Evolutionary conservation across 2,113 vertebrate species (phyloP).

Genomic region (Bubalus kerabau): DNA sequence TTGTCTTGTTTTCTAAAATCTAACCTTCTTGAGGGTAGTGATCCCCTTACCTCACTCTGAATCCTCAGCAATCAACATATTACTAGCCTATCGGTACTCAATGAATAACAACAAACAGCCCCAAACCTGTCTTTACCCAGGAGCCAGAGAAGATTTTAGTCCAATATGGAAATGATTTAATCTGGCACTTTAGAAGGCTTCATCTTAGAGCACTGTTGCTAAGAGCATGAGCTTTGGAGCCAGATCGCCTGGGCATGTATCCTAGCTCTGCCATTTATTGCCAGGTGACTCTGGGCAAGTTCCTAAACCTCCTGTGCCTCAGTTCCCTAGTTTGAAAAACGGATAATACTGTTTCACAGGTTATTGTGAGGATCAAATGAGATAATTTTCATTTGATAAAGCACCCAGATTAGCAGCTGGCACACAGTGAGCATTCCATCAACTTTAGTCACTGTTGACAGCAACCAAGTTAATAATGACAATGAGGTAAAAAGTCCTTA

Average conservation of each 20-base stretch:
- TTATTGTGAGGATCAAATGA: neutral
- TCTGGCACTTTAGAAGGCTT: constrained; percentile 39
- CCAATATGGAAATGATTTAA: constrained; percentile 8
- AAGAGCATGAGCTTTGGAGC: constrained; percentile 24
- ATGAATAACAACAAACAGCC: neutral
- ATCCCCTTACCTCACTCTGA: neutral
- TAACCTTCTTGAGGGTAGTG: neutral
- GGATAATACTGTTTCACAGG: neutral
- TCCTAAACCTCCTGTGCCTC: constrained; percentile 29
- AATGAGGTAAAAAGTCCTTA: neutral
- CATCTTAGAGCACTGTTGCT: constrained; percentile 8
- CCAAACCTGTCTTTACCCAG: constrained; percentile 8
- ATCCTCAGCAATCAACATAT: neutral
- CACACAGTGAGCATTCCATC: neutral
- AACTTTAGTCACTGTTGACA: neutral
- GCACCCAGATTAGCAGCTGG: neutral
- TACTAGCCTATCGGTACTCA: neutral
- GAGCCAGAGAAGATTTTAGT: neutral
- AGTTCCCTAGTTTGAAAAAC: constrained; percentile 28
- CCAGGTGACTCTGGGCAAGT: constrained; percentile 11
- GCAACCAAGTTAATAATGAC: constrained; percentile 17
- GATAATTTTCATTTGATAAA: neutral
- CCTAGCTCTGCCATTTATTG: neutral
- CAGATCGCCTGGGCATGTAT: neutral
- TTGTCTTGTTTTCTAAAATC: constrained; percentile 5